Evolutionary conservation across 2,113 vertebrate genomes (phyloP).

Genomic region (Aleadryas rufinucha): DNA sequence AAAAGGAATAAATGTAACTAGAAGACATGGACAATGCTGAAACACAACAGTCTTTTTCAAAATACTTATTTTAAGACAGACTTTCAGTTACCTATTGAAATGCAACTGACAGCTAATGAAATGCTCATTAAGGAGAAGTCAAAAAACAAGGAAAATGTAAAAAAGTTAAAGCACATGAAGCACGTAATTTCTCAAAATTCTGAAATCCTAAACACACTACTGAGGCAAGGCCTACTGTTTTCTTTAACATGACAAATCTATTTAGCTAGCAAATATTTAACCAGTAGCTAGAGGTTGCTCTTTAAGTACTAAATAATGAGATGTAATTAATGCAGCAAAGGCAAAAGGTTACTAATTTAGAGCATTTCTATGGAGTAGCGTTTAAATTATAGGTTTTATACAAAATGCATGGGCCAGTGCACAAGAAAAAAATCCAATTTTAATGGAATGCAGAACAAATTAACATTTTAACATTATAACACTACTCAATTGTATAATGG

Average conservation of each 20-base stretch:
- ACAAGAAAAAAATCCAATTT: constrained; percentile 67
- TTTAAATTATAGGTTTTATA: constrained; percentile 76
- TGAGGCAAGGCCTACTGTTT: constrained; percentile 3
- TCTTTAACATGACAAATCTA: constrained; percentile 55
- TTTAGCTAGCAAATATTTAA: constrained; percentile 67
- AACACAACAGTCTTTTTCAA: not conserved
- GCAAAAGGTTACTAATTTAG: constrained; percentile 68
- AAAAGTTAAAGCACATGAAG: not conserved
- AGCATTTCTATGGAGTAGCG: constrained; percentile 37
- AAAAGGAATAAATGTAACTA: not conserved
- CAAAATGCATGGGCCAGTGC: constrained; percentile 50
- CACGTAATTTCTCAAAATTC: not conserved
- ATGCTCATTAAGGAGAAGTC: not conserved
- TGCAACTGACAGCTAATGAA: not conserved
- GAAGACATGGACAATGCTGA: not conserved
- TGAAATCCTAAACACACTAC: constrained; percentile 14
- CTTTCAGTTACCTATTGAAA: not conserved
- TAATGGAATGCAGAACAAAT: constrained; percentile 78
- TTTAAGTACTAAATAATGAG: constrained; percentile 56
- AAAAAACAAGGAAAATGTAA: not conserved
- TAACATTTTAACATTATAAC: constrained; percentile 72
- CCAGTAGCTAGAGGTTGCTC: constrained; percentile 37
- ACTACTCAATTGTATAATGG: constrained; percentile 53
- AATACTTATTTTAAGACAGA: not conserved
- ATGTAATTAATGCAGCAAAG: constrained; percentile 64